Conservation (phyloP, 2,797 vertebrate species). For the Oreochromis mossambicus region DNA sequence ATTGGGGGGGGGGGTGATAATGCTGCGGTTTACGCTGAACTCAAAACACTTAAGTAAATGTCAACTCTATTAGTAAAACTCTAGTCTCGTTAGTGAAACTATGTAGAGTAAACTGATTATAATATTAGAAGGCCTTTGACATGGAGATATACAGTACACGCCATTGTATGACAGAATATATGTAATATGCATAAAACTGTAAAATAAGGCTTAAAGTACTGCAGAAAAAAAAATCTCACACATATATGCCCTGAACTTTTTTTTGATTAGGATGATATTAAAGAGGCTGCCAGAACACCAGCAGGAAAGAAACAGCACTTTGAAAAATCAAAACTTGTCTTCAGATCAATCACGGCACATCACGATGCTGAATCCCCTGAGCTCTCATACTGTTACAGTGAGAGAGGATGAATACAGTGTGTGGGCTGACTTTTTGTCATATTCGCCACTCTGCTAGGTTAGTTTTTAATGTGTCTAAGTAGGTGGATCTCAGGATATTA, state of each 20-base stretch:
- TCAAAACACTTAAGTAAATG: background rate
- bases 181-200: background rate
- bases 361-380: background rate
- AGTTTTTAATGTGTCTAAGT: slow-evolving; percentile 39
- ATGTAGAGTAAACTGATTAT: background rate
- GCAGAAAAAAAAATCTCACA: background rate
- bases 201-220: background rate
- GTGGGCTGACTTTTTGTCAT: slow-evolving; percentile 38
- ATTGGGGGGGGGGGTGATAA: background rate
- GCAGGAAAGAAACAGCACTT: background rate
- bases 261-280: slow-evolving; percentile 1
- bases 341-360: slow-evolving; percentile 15
- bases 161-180: background rate
- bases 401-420: background rate
- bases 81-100: background rate
- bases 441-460: slow-evolving; percentile 11
- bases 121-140: slow-evolving; percentile 7
- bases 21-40: background rate
- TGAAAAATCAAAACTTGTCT: slow-evolving; percentile 7
- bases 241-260: background rate
- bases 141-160: background rate
- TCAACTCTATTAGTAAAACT: background rate
- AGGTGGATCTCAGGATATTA: slow-evolving; percentile 31
- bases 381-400: background rate
- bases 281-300: background rate